Evolutionary conservation across 2,113 vertebrate species (phyloP).

Genomic region (Gallinago media): DNA sequence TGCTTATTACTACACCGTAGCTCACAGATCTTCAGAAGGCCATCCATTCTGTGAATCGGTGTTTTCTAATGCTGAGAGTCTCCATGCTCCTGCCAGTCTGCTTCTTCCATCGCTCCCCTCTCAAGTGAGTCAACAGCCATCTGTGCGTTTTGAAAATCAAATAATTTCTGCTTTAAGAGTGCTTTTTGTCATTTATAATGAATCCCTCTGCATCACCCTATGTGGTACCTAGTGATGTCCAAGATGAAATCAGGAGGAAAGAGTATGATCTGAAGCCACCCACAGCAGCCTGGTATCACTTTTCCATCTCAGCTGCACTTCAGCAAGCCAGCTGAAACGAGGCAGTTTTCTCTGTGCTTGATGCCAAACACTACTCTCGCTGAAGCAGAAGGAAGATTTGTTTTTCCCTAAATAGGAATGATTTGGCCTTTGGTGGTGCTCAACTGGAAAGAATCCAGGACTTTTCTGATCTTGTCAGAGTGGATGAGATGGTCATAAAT

Average conservation of each 20-base stretch:
- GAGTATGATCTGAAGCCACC: conserved; percentile 46
- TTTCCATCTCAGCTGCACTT: conserved; percentile 38
- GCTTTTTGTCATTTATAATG: conserved; percentile 34
- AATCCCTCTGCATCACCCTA: conserved; percentile 35
- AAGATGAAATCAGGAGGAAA: conserved; percentile 40
- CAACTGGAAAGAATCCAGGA: conserved; percentile 57
- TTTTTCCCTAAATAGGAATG: conserved; percentile 72
- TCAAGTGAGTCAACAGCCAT: conserved; percentile 64
- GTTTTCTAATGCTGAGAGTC: background rate
- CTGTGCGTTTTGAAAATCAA: conserved; percentile 56
- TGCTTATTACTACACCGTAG: background rate
- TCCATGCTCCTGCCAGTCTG: conserved; percentile 22
- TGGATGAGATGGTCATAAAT: conserved; percentile 52
- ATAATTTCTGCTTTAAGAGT: conserved; percentile 26
- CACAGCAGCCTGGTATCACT: conserved; percentile 57
- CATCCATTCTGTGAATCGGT: background rate
- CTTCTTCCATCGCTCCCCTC: conserved; percentile 10
- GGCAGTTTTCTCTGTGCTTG: conserved; percentile 28
- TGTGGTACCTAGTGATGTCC: conserved; percentile 43
- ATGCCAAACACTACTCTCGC: conserved; percentile 45
- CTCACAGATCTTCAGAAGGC: background rate
- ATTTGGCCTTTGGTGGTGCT: conserved; percentile 57
- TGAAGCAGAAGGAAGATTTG: conserved; percentile 61
- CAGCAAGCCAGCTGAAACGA: conserved; percentile 12
- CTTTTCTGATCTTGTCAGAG: conserved; percentile 51